Evolutionary conservation across 2,113 vertebrate species (phyloP).

Genomic region (Nothoprocta pentlandii): DNA sequence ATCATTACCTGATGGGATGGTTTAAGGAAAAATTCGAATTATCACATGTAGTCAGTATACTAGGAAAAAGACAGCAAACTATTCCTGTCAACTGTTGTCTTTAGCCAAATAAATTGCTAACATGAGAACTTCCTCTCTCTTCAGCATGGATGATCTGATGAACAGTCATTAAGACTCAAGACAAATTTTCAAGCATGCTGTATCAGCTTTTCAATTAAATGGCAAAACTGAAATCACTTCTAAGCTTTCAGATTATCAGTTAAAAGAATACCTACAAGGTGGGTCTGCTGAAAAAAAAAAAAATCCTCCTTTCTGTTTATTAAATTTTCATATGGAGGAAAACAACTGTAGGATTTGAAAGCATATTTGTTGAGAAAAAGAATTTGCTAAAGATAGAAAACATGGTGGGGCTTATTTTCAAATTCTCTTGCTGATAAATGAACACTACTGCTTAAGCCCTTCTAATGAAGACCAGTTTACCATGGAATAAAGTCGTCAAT

Average conservation of each 20-base stretch:
- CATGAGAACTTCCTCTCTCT: slow-evolving; percentile 11
- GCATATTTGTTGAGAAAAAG: slow-evolving; percentile 24
- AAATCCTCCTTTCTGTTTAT: background rate
- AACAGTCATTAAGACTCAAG: background rate
- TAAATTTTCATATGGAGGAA: slow-evolving; percentile 5
- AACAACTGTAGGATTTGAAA: slow-evolving; percentile 46
- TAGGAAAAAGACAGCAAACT: slow-evolving; percentile 16
- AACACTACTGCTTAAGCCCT: slow-evolving; percentile 59
- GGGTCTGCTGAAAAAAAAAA: background rate
- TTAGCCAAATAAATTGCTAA: slow-evolving; percentile 36
- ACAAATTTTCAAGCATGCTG: background rate
- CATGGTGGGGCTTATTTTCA: slow-evolving; percentile 43
- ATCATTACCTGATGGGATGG: no score
- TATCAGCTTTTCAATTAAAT: slow-evolving; percentile 31
- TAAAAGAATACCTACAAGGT: slow-evolving; percentile 11
- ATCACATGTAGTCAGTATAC: background rate
- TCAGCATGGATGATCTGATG: background rate
- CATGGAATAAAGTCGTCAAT: slow-evolving; percentile 69
- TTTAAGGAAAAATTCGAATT: background rate
- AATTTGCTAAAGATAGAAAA: slow-evolving; percentile 58
- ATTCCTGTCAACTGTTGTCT: background rate
- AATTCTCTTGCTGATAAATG: slow-evolving; percentile 66
- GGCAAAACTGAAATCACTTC: slow-evolving; percentile 22
- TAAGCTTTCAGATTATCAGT: background rate
- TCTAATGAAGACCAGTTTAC: slow-evolving; percentile 75